A percentile compares a stretch with the other conserved stretches of the same genome.
Conservation (phyloP, 2,888 invertebrate species). For the Trileptium ribeirensis region DNA sequence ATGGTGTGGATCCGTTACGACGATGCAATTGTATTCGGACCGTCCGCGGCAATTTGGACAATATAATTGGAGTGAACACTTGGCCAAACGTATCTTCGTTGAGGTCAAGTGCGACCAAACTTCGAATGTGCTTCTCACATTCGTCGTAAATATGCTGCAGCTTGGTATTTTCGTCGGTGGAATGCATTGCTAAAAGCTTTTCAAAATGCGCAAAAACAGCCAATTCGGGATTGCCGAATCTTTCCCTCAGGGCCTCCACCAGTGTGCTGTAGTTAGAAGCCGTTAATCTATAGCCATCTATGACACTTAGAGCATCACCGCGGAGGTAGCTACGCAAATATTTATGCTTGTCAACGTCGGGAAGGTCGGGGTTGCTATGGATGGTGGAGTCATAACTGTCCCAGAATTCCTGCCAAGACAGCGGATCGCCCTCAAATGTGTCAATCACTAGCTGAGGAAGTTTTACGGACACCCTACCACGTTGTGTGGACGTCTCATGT, state of each 20-base stretch:
- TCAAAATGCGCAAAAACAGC: not conserved
- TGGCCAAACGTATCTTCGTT: not conserved
- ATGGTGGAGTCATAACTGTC: conserved; percentile 4
- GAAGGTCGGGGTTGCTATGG: not conserved
- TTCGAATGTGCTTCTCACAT: conserved; percentile 10
- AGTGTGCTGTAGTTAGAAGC: not conserved
- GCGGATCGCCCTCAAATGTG: not conserved
- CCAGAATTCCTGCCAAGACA: not conserved
- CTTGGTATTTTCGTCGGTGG: not conserved
- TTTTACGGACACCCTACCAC: not conserved
- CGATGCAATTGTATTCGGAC: not conserved
- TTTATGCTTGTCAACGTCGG: not conserved
- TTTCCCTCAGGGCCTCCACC: not conserved
- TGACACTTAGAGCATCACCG: not conserved
- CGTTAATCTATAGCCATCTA: not conserved
- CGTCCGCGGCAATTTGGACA: not conserved
- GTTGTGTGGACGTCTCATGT: too few species aligned
- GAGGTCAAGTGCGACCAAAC: not conserved
- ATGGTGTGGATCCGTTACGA: not conserved
- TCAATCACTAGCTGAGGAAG: not conserved
- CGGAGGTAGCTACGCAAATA: not conserved
- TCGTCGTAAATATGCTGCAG: not conserved
- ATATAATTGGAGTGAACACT: conserved; percentile 3
- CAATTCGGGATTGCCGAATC: not conserved
- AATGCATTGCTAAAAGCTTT: not conserved